A percentile compares a stretch with the other conserved stretches of the same genome.
phyloP scores from a whole-genome alignment of 1,140 invertebrate genomes.

The Danaus melanippus region DNA sequence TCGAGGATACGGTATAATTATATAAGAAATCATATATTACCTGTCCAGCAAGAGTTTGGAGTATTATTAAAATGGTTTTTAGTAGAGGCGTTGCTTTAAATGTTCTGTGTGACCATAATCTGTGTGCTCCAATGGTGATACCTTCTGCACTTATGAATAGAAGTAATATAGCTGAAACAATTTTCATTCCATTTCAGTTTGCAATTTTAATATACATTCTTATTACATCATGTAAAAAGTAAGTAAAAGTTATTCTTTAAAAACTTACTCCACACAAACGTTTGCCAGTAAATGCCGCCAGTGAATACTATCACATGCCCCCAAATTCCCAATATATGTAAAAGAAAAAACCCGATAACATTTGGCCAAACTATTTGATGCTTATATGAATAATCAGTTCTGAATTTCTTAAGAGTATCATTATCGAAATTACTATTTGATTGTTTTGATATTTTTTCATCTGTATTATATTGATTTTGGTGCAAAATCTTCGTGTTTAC shows the following conservation, averaged over 20 bases:
- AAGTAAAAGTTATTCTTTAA: not conserved
- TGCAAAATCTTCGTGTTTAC: too few species aligned
- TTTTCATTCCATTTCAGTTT: not conserved
- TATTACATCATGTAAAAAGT: slow-evolving; percentile 8
- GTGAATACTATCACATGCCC: slow-evolving; percentile 41
- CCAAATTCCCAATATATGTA: slow-evolving; percentile 63
- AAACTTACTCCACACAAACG: slow-evolving; percentile 55
- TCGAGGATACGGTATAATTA: not conserved
- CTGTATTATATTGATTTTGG: too few species aligned
- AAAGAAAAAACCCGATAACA: slow-evolving; percentile 65
- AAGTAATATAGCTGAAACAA: slow-evolving; percentile 40
- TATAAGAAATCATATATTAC: slow-evolving; percentile 29
- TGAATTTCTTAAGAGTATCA: slow-evolving; percentile 33
- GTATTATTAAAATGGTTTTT: slow-evolving; percentile 53
- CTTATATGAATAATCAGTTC: slow-evolving; percentile 70
- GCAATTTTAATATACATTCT: not conserved
- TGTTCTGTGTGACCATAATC: slow-evolving; percentile 70
- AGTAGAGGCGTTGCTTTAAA: slow-evolving; percentile 69
- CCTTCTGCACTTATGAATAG: slow-evolving; percentile 44
- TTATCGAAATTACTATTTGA: not conserved
- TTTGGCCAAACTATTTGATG: slow-evolving; percentile 71
- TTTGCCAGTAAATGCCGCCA: slow-evolving; percentile 30
- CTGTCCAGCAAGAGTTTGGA: slow-evolving; percentile 73
- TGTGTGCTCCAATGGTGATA: slow-evolving; percentile 72
- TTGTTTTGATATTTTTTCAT: too few species aligned